These are phyloP conservation scores for Gadopsis bispinosus DNA, from an alignment of 2,797 vertebrate species.

Conservation along the genomic window DNA sequence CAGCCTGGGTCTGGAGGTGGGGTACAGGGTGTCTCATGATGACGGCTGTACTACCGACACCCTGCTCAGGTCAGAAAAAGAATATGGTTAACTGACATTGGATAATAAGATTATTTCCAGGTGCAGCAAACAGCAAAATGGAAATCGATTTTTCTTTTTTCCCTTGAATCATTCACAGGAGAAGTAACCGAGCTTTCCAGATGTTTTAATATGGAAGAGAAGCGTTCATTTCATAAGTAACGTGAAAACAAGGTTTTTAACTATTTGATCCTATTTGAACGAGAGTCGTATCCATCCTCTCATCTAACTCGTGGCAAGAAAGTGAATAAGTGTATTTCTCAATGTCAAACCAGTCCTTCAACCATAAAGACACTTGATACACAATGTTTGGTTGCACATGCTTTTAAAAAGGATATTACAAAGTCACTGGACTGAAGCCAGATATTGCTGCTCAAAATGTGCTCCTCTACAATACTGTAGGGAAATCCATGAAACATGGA, in stretches of 20 bases:
- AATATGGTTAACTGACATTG: not conserved
- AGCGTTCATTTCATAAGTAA: not conserved
- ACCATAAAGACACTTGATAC: not conserved
- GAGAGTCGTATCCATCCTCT: not conserved
- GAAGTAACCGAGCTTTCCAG: not conserved
- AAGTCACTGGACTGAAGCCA: not conserved
- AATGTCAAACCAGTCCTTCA: not conserved
- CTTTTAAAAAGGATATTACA: not conserved
- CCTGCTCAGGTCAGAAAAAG: conserved; percentile 88
- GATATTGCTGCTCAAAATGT: not conserved
- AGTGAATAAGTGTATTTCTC: not conserved
- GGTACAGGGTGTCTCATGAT: conserved; percentile 93
- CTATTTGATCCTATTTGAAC: not conserved
- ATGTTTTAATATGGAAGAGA: not conserved
- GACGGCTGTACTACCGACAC: conserved; percentile 93
- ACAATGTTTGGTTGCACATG: not conserved
- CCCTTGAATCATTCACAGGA: not conserved
- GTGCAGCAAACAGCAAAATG: not conserved
- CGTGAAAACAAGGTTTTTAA: not conserved
- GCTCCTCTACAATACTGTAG: not conserved
- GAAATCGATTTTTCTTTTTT: not conserved
- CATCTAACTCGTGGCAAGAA: not conserved
- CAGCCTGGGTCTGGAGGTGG: conserved; percentile 94
- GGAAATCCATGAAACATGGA: not conserved
- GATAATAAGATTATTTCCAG: not conserved